Conservation (phyloP, 2,888 invertebrate genomes). For the Rotaria magnacalcarata region DNA sequence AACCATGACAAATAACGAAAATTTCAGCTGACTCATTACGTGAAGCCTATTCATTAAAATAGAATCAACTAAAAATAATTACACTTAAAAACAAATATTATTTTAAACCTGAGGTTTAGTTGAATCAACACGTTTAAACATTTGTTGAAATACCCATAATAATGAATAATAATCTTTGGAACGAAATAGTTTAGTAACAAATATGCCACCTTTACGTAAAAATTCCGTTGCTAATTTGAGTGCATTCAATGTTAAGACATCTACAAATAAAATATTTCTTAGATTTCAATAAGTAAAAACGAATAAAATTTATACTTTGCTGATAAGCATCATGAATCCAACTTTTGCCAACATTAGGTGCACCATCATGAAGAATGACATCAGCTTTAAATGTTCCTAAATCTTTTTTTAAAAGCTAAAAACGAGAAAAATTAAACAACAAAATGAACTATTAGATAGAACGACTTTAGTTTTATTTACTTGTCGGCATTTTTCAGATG, state of each 20-base stretch:
- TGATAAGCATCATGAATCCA: conserved; percentile 96
- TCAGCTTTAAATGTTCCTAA: conserved; percentile 93
- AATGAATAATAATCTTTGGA: conserved; percentile 94
- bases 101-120: conserved; percentile 78
- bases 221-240: conserved; percentile 84
- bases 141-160: conserved; percentile 87
- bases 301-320: conserved; percentile 63
- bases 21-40: conserved; percentile 97
- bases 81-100: too few relatives aligned
- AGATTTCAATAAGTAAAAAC: conserved; percentile 27
- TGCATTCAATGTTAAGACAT: conserved; percentile 82
- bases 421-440: not conserved
- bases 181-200: conserved; percentile 94
- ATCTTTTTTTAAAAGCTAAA: conserved; percentile 71
- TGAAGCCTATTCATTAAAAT: conserved; percentile 68
- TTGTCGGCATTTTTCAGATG: conserved; percentile 78
- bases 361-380: conserved; percentile 90
- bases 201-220: conserved; percentile 84
- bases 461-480: conserved; percentile 49
- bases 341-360: conserved; percentile 89
- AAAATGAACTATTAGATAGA: not conserved
- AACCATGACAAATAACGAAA: conserved; percentile 92
- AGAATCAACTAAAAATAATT: too few relatives aligned
- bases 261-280: conserved; percentile 54
- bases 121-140: conserved; percentile 90